Evolutionary conservation across 2,888 invertebrate genomes (phyloP).

Genomic region (Netelia virgata): DNA sequence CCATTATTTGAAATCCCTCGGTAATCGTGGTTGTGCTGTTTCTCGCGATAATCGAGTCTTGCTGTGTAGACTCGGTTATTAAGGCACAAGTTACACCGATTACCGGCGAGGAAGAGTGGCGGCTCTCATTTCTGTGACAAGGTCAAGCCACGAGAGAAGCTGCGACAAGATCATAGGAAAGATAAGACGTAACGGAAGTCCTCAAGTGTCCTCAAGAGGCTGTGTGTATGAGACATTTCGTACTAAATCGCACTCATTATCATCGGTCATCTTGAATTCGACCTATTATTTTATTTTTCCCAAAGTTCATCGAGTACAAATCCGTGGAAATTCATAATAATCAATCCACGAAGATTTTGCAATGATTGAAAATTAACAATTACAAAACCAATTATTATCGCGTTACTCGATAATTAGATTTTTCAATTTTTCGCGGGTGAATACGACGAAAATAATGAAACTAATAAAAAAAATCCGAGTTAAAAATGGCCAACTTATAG

Average conservation of each 20-base stretch:
- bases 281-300: background rate
- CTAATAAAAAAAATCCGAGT: too few species aligned
- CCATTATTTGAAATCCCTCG: slow-evolving; percentile 27
- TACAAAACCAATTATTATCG: too few species aligned
- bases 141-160: slow-evolving; percentile 52
- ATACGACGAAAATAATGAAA: too few species aligned
- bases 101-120: slow-evolving; percentile 42
- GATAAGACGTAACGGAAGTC: slow-evolving; percentile 61
- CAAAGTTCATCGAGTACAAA: background rate
- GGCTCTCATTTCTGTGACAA: slow-evolving; percentile 59
- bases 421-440: too few species aligned
- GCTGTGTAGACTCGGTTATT: slow-evolving; percentile 39
- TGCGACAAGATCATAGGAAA: slow-evolving; percentile 36
- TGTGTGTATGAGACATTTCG: background rate
- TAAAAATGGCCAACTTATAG: too few species aligned
- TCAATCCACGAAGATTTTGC: too few species aligned
- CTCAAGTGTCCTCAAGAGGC: slow-evolving; percentile 32
- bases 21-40: slow-evolving; percentile 40
- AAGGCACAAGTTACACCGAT: slow-evolving; percentile 28
- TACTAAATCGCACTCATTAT: background rate
- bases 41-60: slow-evolving; percentile 44
- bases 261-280: background rate
- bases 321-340: too few species aligned
- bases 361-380: too few species aligned
- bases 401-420: too few species aligned